Base-by-base conservation (phyloP, 1,140 invertebrate species). In the Ips nitidus region DNA sequence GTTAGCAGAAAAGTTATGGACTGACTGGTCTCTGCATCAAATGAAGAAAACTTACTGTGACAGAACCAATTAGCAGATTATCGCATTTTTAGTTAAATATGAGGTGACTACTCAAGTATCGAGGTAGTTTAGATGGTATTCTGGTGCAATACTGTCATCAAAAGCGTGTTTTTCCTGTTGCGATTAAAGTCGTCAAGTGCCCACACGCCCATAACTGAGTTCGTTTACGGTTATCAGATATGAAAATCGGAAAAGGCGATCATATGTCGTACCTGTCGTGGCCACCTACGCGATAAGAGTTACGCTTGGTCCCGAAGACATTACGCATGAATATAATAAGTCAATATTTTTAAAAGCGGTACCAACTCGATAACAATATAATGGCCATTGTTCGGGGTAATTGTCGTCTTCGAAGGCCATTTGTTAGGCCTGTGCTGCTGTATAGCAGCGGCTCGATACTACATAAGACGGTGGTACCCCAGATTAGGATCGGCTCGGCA, bases 321-420 rank as follows among this genome's bases (percentile, higher is more conserved):
- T 72, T 74, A 71, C 69, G 62, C 70, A 70, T 74, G 75, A 72
- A 75, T 73, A 75, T 76, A 77, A 78, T 78, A 79, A 78, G 78
- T 79, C 78, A 79, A 79, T 78, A 79, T 79, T 79, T 78, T 79
- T 79, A 76, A 75, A 58, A 72, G 67, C 66, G 67, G 22, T 22
- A 22, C 22, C 74, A 76, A 75, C 77, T 77, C 76, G 78, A 78
- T 79, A 79, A 78, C 78, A 78, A 79, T 79, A 79, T 79, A 79
- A 79, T 79, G 76, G 78, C 77, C 74, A 79, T 79, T 79, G 78
- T 79, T 79, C 73, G 69, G 74, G 74, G 76, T 79, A 79, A 79
- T 79, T 79, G 78, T 78, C 73, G 76, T 76, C 75, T 22, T 77
- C 74, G 72, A 71, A 74, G 71, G 72, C 76, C 78, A 79, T 79